Evolutionary conservation across 2,113 vertebrate species (phyloP).

Genomic region (Nothoprocta perdicaria): DNA sequence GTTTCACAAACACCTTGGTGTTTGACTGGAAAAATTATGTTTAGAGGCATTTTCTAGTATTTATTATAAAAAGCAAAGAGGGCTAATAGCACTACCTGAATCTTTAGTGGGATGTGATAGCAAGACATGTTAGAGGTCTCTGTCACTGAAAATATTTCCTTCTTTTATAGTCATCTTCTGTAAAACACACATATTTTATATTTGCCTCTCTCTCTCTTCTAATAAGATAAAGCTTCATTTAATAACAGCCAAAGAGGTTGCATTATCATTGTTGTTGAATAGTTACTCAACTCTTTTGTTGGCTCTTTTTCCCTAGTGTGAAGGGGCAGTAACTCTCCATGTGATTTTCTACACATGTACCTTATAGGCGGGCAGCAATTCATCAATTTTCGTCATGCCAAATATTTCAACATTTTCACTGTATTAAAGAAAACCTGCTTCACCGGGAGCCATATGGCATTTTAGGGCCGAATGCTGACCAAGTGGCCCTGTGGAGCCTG

Average conservation of each 20-base stretch:
- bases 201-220: neutral
- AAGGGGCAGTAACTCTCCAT: neutral
- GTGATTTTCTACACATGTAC: neutral
- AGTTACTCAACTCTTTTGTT: neutral
- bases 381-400: neutral
- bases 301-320: neutral
- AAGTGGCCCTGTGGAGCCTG: accelerated
- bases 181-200: neutral
- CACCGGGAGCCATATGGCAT: neutral
- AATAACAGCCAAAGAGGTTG: neutral
- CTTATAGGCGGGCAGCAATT: neutral
- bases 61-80: neutral
- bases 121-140: neutral
- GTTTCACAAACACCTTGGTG: neutral
- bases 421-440: neutral
- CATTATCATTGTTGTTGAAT: neutral
- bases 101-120: neutral
- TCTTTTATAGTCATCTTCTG: neutral
- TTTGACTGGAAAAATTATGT: neutral
- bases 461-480: neutral
- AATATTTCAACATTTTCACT: no score
- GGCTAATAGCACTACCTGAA: neutral
- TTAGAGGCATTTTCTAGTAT: neutral
- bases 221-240: neutral
- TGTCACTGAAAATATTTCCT: neutral